Conservation (phyloP, 2,113 vertebrate genomes). For the Crypturellus undulatus region DNA sequence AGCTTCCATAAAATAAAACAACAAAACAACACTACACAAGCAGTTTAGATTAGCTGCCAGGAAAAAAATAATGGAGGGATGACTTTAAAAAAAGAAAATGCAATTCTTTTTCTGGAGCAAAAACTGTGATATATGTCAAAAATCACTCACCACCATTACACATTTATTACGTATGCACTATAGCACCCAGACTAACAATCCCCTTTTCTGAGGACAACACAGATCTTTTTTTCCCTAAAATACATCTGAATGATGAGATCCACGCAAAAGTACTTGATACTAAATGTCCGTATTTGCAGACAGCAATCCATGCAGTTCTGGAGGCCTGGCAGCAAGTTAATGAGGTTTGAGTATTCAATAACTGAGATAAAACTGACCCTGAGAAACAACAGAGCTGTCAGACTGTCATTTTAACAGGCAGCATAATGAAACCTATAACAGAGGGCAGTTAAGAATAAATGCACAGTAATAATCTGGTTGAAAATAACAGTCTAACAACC, state of each 20-base stretch:
- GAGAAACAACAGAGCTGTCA: constrained; percentile 38
- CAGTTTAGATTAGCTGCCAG: not conserved
- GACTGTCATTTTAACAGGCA: constrained; percentile 38
- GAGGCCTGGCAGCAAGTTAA: constrained; percentile 33
- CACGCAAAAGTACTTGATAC: not conserved
- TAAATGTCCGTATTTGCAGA: constrained; percentile 12
- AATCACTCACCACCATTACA: not conserved
- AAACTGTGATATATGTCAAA: not conserved
- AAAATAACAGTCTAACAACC: not conserved
- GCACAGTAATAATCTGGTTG: not conserved
- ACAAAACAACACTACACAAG: not conserved
- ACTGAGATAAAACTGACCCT: constrained; percentile 52
- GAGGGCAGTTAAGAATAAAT: constrained; percentile 24
- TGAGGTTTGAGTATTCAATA: constrained; percentile 52
- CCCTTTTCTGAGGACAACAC: not conserved
- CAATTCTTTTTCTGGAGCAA: not conserved
- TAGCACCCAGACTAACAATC: not conserved
- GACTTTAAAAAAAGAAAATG: not conserved
- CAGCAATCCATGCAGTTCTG: not conserved
- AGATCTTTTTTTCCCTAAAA: rapidly evolving
- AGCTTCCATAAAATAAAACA: not conserved
- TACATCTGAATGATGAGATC: not conserved
- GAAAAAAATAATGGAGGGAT: not conserved
- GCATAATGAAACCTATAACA: constrained; percentile 20
- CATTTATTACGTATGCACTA: not conserved